These are phyloP conservation scores for Pitangus sulphuratus DNA, from an alignment of 2,797 vertebrate species.

Conservation along the genomic window DNA sequence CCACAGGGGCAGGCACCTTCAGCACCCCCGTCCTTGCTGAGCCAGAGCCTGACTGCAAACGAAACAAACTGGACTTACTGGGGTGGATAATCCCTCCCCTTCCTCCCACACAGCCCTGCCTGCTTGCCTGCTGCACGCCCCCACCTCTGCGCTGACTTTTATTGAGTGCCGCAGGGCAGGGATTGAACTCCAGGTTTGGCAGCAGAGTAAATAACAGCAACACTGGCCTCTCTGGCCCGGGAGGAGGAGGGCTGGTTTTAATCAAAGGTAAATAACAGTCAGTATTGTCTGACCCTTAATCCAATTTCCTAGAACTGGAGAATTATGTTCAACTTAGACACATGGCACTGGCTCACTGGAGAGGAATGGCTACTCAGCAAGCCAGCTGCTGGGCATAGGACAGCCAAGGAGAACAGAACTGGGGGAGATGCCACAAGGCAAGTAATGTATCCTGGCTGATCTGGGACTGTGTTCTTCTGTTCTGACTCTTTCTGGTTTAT, in stretches of 20 bases:
- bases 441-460: not conserved
- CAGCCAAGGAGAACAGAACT: not conserved
- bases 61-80: not conserved
- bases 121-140: not conserved
- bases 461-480: not conserved
- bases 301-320: slow-evolving; percentile 60
- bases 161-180: slow-evolving; percentile 47
- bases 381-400: not conserved
- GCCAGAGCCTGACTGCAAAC: not conserved
- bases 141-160: not conserved
- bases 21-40: not conserved
- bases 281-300: slow-evolving; percentile 63
- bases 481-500: not conserved
- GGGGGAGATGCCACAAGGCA: not conserved
- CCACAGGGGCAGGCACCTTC: not conserved
- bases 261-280: slow-evolving; percentile 70
- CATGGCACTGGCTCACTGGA: not conserved
- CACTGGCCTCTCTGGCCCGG: not conserved
- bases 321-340: slow-evolving; percentile 30
- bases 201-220: slow-evolving; percentile 66
- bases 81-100: not conserved
- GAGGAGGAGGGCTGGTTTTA: slow-evolving; percentile 61
- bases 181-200: slow-evolving; percentile 49
- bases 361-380: not conserved
- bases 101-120: slow-evolving; percentile 11